Evolutionary conservation across 2,797 vertebrate genomes (phyloP), one percentile per base, ranked within the genome.

Genomic region (Cryptoprocta ferox): DNA sequence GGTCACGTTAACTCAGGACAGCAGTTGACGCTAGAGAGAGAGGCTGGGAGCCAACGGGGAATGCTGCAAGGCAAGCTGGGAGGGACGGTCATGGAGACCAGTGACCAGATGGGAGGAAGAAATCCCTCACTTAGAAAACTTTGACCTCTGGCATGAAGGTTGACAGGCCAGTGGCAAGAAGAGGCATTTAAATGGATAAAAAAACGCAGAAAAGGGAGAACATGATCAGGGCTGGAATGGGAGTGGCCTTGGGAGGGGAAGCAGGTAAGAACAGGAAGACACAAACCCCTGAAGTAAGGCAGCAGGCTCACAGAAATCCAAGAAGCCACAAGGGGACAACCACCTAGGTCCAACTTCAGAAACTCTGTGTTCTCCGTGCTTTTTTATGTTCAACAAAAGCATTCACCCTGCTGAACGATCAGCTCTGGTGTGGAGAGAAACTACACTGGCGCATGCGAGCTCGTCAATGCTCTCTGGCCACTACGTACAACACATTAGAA

Each of bases 1-100:
- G 24, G 24, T 42, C 42, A 2, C 0, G 0, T 28, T 10, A 28
- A n/a, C 0, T 4, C 3, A 48, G 30, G 42, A 37, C 24, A 65
- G 78, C n/a, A 3, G 35, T 0, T 9, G 50, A 9, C 9, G 0
- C 12, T 10, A 65, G 30, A 63, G 13, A 56, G n/a, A 32, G 24
- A 80, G 35, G 28, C 28, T 16, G 61, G 0, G 28, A 37, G 39
- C 50, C 21, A 66, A 26, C 0, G 0, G 0, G 26, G 15, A 13
- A 4, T 6, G 28, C 30, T 0, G 13, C 21, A 18, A 81, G 78
- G 66, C 16, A 32, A 18, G 8, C 65, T 16, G 68, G 35, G 26
- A 26, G 61, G 30, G 66, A 82, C 30, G 32, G 7, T 2, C 7
- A 0, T 24, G 73, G 37, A 83, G 28, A 24, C 37, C n/a, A 78